Conservation (phyloP, 2,113 vertebrate genomes). For the Oryzias woworae region DNA sequence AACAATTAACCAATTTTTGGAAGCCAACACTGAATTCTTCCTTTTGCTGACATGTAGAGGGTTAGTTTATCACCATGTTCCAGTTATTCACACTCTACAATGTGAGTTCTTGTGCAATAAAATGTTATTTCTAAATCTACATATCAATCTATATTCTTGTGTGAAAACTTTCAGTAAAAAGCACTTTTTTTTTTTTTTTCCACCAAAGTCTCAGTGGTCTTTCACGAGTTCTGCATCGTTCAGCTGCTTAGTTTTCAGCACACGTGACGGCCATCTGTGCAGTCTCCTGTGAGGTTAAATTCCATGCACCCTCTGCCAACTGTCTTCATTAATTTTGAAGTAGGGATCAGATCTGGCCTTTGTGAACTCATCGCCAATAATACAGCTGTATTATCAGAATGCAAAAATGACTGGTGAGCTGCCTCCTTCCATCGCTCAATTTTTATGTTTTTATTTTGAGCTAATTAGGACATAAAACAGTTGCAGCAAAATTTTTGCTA, state of each 20-base stretch:
- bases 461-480: conserved; percentile 6
- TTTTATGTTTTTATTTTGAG: not conserved
- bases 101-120: not conserved
- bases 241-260: conserved; percentile 24
- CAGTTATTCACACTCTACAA: not conserved
- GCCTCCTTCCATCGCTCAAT: not conserved
- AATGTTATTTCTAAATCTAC: not conserved
- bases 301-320: conserved; percentile 10
- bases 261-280: conserved; percentile 1
- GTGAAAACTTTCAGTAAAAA: too few relatives aligned
- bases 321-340: conserved; percentile 36
- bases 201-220: too few relatives aligned
- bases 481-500: conserved; percentile 8
- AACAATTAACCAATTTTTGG: not conserved
- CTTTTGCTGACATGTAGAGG: not conserved
- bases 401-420: conserved; percentile 2
- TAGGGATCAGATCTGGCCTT: conserved; percentile 38
- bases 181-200: too few relatives aligned
- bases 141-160: too few relatives aligned
- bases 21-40: not conserved
- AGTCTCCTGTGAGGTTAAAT: conserved; percentile 7
- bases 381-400: conserved; percentile 31
- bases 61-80: not conserved
- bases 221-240: not conserved
- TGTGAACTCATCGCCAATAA: conserved; percentile 27